phyloP scores from a whole-genome alignment of 2,888 invertebrate genomes.

The Caenorhabditis parvicauda region DNA sequence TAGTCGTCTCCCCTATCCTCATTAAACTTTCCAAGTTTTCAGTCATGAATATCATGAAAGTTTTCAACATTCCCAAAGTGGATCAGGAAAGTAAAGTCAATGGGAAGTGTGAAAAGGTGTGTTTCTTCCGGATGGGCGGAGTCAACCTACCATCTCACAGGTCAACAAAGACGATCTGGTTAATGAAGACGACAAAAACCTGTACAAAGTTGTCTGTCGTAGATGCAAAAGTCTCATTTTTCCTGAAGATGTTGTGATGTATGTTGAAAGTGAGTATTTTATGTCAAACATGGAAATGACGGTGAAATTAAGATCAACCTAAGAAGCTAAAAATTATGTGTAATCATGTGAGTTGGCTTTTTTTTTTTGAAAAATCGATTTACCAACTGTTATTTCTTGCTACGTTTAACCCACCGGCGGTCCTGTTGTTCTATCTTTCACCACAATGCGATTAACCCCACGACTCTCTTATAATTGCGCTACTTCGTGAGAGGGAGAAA shows the following conservation, averaged over 20 bases:
- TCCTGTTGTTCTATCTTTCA: too few species aligned
- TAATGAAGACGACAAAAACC: slow-evolving; percentile 42
- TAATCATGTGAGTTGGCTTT: slow-evolving; percentile 16
- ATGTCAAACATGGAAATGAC: background rate
- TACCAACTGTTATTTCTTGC: too few species aligned
- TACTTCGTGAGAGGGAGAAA: too few species aligned
- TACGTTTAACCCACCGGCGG: too few species aligned
- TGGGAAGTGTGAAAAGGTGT: slow-evolving; percentile 31
- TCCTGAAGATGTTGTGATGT: slow-evolving; percentile 42
- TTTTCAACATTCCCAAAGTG: slow-evolving; percentile 22
- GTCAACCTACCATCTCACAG: slow-evolving; percentile 1
- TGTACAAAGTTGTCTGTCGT: slow-evolving; percentile 45
- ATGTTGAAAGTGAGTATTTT: slow-evolving; percentile 31
- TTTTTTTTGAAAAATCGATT: too few species aligned
- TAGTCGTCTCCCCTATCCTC: background rate
- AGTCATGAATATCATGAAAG: slow-evolving; percentile 14
- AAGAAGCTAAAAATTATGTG: slow-evolving; percentile 32
- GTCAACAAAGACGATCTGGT: slow-evolving; percentile 37
- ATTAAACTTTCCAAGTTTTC: too few species aligned
- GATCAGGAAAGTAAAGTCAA: slow-evolving; percentile 12
- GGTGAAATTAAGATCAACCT: slow-evolving; percentile 16
- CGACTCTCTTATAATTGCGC: too few species aligned
- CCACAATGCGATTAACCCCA: too few species aligned
- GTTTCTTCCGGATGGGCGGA: background rate
- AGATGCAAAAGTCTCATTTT: slow-evolving; percentile 49